Conservation (phyloP, 2,113 vertebrate genomes). For the Varanus komodoensis region DNA sequence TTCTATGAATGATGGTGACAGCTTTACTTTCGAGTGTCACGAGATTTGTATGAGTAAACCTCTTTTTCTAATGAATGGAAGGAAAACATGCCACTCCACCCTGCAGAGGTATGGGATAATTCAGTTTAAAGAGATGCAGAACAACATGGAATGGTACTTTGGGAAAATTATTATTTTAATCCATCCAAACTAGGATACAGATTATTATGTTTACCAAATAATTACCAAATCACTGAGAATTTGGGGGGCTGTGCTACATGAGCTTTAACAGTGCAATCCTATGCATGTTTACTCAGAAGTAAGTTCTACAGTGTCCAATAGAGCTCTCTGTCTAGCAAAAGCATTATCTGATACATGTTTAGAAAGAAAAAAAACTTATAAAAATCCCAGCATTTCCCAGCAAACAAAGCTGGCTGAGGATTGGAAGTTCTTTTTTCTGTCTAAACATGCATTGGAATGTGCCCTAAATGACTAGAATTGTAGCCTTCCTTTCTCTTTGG, state of each 20-base stretch:
- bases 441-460: no score
- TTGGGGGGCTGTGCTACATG: no score
- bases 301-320: neutral
- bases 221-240: neutral
- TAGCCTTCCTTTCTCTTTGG: neutral
- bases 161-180: neutral
- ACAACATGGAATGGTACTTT: neutral
- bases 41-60: slow-evolving; percentile 30
- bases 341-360: no score
- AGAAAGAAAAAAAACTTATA: no score
- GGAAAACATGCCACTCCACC: slow-evolving; percentile 19
- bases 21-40: slow-evolving; percentile 48
- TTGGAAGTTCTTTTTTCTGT: no score
- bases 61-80: slow-evolving; percentile 31
- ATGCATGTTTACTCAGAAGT: neutral
- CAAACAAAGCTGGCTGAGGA: no score
- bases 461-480: neutral
- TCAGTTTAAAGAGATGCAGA: slow-evolving; percentile 33
- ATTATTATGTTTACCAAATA: no score
- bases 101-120: neutral
- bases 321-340: no score
- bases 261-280: neutral
- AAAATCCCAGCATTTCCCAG: no score
- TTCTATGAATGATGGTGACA: slow-evolving; percentile 50
- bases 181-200: neutral